A percentile compares a stretch with the other conserved stretches of the same genome.
phyloP scores from a whole-genome alignment of 2,113 vertebrate genomes.

The Albula goreensis region DNA sequence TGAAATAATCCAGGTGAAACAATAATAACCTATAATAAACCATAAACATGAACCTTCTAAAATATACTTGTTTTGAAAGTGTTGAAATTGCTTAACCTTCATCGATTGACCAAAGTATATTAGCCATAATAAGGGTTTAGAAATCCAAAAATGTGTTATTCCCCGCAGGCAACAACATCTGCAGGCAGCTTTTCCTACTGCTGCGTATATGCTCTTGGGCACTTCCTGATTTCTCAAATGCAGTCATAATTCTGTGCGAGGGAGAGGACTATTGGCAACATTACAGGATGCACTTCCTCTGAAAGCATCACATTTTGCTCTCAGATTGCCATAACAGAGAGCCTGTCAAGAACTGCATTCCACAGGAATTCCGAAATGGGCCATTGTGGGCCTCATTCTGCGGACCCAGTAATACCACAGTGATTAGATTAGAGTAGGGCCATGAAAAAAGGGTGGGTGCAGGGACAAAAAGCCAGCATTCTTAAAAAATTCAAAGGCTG shows the following conservation, averaged over 20 bases:
- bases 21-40: background rate
- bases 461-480: background rate
- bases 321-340: background rate
- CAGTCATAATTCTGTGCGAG: conserved; percentile 2
- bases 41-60: background rate
- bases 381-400: background rate
- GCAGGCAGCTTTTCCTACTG: background rate
- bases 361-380: conserved; percentile 2
- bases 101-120: background rate
- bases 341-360: background rate
- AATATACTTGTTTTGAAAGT: background rate
- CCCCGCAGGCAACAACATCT: background rate
- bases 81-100: background rate
- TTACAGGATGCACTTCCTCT: conserved; percentile 15
- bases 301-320: conserved; percentile 16
- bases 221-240: background rate
- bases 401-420: conserved; percentile 10
- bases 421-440: conserved; percentile 20
- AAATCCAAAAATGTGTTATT: background rate
- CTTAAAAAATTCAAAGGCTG: background rate
- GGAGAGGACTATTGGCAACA: background rate
- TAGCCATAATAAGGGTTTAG: background rate
- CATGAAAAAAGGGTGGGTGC: background rate
- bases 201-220: background rate
- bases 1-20: too few species aligned